Evolutionary conservation across 2,113 vertebrate species (phyloP).

Genomic region (Melanotaenia duboulayi): DNA sequence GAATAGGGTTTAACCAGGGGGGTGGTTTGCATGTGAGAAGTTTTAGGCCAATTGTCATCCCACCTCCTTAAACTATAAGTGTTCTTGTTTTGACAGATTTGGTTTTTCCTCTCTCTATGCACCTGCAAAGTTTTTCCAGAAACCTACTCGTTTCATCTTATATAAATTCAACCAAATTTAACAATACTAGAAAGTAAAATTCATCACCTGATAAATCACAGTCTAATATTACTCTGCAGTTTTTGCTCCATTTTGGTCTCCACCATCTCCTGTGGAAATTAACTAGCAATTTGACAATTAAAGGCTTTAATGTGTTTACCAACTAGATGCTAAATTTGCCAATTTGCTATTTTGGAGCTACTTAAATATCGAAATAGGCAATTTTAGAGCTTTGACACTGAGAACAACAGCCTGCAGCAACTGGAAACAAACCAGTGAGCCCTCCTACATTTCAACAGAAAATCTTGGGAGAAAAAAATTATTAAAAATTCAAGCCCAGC

Average conservation of each 20-base stretch:
- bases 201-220: background rate
- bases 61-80: background rate
- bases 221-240: background rate
- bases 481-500: conserved; percentile 27
- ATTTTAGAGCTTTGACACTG: background rate
- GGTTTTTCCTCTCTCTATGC: background rate
- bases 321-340: background rate
- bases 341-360: background rate
- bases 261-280: background rate
- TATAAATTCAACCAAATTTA: background rate
- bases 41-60: no score
- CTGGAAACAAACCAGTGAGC: background rate
- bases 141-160: no score
- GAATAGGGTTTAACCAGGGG: no score
- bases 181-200: background rate
- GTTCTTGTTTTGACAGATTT: background rate
- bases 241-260: background rate
- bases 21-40: no score
- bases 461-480: conserved; percentile 10
- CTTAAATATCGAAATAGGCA: background rate
- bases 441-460: background rate
- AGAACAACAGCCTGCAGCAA: conserved; percentile 3
- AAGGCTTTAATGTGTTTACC: background rate
- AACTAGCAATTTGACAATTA: background rate
- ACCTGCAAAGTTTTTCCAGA: background rate